Evolutionary conservation across 2,797 vertebrate species (phyloP).

Genomic region (Halcyon chelicuti): DNA sequence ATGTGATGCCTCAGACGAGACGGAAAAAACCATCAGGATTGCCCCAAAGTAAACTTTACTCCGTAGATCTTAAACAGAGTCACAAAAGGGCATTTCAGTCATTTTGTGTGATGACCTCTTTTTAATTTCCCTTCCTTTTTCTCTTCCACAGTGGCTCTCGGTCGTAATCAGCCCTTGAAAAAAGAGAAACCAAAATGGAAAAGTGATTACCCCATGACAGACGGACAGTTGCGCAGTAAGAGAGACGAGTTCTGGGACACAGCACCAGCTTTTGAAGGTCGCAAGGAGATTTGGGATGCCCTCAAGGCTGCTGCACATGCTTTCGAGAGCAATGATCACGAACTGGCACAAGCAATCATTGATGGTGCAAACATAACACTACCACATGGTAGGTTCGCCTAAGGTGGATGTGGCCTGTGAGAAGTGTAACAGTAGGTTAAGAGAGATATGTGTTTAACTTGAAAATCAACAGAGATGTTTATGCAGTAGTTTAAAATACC

Average conservation of each 20-base stretch:
- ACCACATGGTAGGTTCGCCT: constrained; percentile 88
- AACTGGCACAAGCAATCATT: constrained; percentile 96
- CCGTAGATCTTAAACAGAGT: neutral
- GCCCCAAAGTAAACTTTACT: neutral
- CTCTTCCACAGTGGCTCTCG: constrained; percentile 87
- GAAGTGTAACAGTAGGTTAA: neutral
- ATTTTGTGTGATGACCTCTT: neutral
- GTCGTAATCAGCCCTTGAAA: constrained; percentile 96
- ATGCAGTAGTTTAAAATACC: neutral
- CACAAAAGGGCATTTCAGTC: neutral
- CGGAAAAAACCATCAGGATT: neutral
- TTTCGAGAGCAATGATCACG: constrained; percentile 95
- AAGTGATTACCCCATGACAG: constrained; percentile 98
- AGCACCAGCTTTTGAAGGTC: constrained; percentile 95
- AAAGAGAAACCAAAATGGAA: constrained; percentile 99
- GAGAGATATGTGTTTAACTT: neutral
- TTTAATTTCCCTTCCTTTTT: neutral
- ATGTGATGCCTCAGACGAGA: neutral
- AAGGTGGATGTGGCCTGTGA: neutral
- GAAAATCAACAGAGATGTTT: neutral
- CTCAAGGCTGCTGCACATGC: constrained; percentile 94
- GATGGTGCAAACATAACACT: constrained; percentile 96
- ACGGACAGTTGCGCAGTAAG: constrained; percentile 96
- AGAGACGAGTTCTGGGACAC: constrained; percentile 98
- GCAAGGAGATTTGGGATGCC: constrained; percentile 98